These are phyloP conservation scores for Eublepharis macularius DNA, from an alignment of 2,113 vertebrate species.

Conservation along the genomic window DNA sequence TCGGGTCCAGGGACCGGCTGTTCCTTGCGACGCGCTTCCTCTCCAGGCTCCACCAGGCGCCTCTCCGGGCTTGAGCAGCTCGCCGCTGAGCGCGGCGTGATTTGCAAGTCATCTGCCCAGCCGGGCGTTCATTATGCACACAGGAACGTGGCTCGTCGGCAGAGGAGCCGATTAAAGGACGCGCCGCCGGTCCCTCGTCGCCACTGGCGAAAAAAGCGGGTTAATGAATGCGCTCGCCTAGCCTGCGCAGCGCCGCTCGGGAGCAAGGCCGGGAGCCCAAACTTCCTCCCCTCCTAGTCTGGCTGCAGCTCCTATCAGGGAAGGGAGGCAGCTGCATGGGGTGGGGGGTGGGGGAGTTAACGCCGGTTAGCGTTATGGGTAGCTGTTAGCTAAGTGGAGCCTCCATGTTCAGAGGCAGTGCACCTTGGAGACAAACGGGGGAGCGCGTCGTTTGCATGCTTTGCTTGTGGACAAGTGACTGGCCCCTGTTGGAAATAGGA, in stretches of 20 bases:
- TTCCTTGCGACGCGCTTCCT: not conserved
- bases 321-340: not conserved
- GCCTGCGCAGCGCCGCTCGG: not conserved
- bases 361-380: too few species aligned
- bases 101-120: not conserved
- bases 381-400: not conserved
- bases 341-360: too few species aligned
- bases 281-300: not conserved
- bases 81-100: not conserved
- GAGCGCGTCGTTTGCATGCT: not conserved
- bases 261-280: too few species aligned
- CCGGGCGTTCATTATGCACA: not conserved
- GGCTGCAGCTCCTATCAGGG: not conserved
- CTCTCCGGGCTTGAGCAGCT: not conserved
- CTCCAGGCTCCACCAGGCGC: not conserved
- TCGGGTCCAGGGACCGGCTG: too few species aligned
- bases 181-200: too few species aligned
- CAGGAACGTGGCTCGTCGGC: not conserved
- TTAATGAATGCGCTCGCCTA: too few species aligned
- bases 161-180: not conserved
- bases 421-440: too few species aligned
- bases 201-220: too few species aligned
- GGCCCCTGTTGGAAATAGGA: too few species aligned
- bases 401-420: not conserved
- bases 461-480: not conserved